Percentiles rank a stretch among this genome's conserved stretches.
Conservation (phyloP, 2,888 invertebrate genomes). For the Hedychridium roseum region DNA sequence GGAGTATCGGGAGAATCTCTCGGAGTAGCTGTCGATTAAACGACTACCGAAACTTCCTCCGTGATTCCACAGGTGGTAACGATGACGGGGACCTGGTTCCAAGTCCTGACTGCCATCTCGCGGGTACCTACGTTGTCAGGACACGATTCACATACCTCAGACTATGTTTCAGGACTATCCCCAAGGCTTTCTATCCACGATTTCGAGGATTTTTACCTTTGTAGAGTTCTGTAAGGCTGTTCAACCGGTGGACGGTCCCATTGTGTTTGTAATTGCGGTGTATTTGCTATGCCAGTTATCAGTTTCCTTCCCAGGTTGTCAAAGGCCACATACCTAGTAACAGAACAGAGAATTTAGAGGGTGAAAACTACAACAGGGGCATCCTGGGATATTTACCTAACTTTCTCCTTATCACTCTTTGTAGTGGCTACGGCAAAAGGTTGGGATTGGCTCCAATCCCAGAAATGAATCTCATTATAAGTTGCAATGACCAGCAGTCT, state of each 20-base stretch:
- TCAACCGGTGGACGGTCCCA: slow-evolving; percentile 64
- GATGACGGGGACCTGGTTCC: slow-evolving; percentile 11
- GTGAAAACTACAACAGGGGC: too few relatives aligned
- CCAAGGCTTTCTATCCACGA: too few relatives aligned
- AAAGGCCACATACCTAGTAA: slow-evolving; percentile 83
- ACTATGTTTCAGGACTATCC: too few relatives aligned
- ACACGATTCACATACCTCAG: too few relatives aligned
- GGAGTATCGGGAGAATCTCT: slow-evolving; percentile 17
- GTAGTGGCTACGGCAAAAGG: slow-evolving; percentile 81
- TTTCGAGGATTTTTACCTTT: too few relatives aligned
- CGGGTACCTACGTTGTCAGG: slow-evolving; percentile 24
- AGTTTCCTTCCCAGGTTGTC: slow-evolving; percentile 82
- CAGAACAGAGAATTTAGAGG: too few relatives aligned
- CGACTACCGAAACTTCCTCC: slow-evolving; percentile 13
- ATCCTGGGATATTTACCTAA: too few relatives aligned
- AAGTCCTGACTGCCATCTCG: slow-evolving; percentile 15
- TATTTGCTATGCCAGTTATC: slow-evolving; percentile 84
- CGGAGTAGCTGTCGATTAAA: slow-evolving; percentile 13
- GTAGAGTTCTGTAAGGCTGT: slow-evolving; percentile 33
- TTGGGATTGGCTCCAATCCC: slow-evolving; percentile 85
- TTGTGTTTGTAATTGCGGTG: slow-evolving; percentile 63
- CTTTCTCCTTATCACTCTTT: slow-evolving; percentile 81
- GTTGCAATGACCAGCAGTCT: slow-evolving; percentile 86
- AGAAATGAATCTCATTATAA: slow-evolving; percentile 84
- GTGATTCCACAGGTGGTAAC: slow-evolving; percentile 23